phyloP scores from a whole-genome alignment of 2,113 vertebrate species.

The Callithrix jacchus region DNA sequence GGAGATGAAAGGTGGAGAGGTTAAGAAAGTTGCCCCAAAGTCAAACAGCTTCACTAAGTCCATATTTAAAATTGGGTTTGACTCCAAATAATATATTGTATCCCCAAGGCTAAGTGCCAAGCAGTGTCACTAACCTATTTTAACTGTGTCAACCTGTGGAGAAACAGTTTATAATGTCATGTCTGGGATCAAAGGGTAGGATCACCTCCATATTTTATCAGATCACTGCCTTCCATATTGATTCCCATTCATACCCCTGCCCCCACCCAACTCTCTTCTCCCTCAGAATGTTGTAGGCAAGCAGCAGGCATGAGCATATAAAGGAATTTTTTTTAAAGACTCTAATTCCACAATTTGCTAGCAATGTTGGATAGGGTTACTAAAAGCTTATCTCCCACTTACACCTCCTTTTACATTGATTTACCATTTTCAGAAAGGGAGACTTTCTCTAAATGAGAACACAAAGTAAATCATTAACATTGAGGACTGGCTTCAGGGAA shows the following conservation, averaged over 20 bases:
- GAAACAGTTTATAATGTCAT: neutral
- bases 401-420: neutral
- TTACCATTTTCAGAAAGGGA: slow-evolving; percentile 1
- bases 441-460: slow-evolving; percentile 1
- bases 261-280: too few species aligned
- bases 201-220: neutral
- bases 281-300: neutral
- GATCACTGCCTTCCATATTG: neutral
- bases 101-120: neutral
- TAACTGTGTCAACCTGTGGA: neutral
- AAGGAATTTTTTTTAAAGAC: neutral
- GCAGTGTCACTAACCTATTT: neutral
- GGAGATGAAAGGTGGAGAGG: neutral
- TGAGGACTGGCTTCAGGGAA: neutral
- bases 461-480: neutral
- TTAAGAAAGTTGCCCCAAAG: neutral
- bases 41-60: neutral
- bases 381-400: neutral
- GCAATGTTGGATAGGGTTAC: neutral
- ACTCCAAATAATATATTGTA: neutral
- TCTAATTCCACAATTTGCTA: slow-evolving; percentile 19
- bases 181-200: neutral
- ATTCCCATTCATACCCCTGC: neutral
- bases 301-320: neutral
- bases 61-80: slow-evolving; percentile 6